Conservation (phyloP, 2,113 vertebrate species). For the Peromyscus leucopus region DNA sequence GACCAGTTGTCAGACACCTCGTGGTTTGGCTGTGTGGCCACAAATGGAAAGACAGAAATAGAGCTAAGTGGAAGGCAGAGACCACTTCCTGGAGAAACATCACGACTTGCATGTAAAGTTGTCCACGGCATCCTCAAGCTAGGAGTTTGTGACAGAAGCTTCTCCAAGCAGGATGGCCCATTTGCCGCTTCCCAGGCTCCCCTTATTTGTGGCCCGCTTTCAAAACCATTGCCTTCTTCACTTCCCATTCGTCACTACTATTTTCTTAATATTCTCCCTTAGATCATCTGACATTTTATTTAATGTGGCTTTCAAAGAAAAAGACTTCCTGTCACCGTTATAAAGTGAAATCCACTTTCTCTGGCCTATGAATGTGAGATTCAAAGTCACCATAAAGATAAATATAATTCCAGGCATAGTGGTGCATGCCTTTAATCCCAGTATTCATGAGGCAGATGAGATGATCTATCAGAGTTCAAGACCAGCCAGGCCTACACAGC, state of each 20-base stretch:
- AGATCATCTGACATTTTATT: constrained; percentile 32
- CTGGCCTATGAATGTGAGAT: constrained; percentile 22
- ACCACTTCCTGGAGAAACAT: neutral
- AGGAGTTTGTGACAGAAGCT: neutral
- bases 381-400: constrained; percentile 29
- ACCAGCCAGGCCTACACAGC: neutral
- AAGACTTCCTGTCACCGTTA: neutral
- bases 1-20: neutral
- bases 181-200: neutral
- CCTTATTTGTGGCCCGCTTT: neutral
- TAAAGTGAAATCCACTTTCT: constrained; percentile 34
- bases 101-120: neutral
- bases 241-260: neutral
- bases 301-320: neutral
- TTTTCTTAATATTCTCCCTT: constrained; percentile 44
- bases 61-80: neutral
- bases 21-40: neutral
- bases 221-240: neutral
- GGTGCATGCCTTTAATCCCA: neutral
- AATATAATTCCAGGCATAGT: neutral
- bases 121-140: neutral
- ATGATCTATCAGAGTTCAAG: neutral
- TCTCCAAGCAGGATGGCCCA: neutral
- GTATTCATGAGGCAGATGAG: neutral
- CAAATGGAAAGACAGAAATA: neutral